phyloP scores from a whole-genome alignment of 30 jellyfish, hydroid and myxozoan species.

The Euphysa ruthae region DNA sequence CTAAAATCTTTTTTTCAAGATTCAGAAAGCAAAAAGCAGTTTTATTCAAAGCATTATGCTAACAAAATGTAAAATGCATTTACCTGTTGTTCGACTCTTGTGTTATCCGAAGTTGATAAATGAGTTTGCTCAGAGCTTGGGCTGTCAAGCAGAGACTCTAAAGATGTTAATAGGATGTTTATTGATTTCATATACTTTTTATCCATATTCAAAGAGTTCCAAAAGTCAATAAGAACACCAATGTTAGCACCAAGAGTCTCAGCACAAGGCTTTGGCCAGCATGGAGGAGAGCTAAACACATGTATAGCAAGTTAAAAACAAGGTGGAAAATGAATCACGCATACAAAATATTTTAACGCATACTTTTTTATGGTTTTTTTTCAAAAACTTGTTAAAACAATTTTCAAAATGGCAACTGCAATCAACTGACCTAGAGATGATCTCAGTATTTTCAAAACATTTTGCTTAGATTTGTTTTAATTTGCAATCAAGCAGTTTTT shows the following conservation, averaged over 20 bases:
- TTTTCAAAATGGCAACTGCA: neutral
- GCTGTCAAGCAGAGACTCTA: conserved; percentile 74
- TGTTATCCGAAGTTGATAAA: conserved; percentile 14
- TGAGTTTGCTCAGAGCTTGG: conserved; percentile 33
- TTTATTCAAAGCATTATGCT: no score
- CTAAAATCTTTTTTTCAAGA: no score
- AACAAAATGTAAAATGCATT: neutral
- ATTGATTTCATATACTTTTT: conserved; percentile 73
- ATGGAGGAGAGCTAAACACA: conserved; percentile 59
- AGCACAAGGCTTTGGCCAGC: conserved; percentile 82
- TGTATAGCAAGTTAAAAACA: neutral
- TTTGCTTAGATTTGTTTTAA: no score
- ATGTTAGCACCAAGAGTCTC: conserved; percentile 57
- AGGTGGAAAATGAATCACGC: neutral
- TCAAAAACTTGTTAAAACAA: neutral
- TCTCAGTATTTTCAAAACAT: no score
- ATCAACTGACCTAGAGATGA: no score
- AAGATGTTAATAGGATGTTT: conserved; percentile 44
- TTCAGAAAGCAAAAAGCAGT: no score
- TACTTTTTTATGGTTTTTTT: neutral
- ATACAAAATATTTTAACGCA: neutral
- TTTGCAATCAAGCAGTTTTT: no score
- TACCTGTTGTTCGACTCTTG: neutral
- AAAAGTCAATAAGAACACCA: conserved; percentile 47
- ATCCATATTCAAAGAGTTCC: conserved; percentile 70